These are phyloP conservation scores for Rutpela maculata DNA, from an alignment of 2,888 invertebrate genomes.

Conservation along the genomic window DNA sequence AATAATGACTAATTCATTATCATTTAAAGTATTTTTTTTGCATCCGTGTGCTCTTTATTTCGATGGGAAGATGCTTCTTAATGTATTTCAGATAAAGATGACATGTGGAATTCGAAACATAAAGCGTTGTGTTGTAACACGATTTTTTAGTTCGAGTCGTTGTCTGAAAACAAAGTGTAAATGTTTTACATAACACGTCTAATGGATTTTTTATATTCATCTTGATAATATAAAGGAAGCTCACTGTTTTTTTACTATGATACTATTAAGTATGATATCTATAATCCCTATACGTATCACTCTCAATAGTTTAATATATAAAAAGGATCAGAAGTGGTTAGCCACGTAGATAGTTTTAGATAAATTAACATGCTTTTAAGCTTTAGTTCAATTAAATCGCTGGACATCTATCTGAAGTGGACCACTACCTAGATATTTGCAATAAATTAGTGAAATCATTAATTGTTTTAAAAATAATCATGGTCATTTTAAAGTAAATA, in stretches of 20 bases:
- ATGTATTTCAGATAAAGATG: conserved; percentile 13
- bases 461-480: too few species aligned
- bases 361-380: background rate
- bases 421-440: too few species aligned
- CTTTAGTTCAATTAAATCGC: background rate
- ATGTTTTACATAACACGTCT: conserved; percentile 19
- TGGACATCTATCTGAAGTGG: too few species aligned
- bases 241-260: background rate
- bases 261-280: background rate
- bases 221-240: background rate
- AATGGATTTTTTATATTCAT: conserved; percentile 33
- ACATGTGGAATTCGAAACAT: conserved; percentile 13
- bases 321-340: background rate
- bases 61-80: conserved; percentile 8
- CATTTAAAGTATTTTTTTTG: conserved; percentile 26
- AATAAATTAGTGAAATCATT: too few species aligned
- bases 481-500: too few species aligned
- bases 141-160: conserved; percentile 12
- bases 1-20: conserved; percentile 35
- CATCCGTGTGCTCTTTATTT: conserved; percentile 14
- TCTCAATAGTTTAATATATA: background rate
- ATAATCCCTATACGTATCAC: background rate
- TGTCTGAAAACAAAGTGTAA: conserved; percentile 12
- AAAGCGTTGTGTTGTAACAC: conserved; percentile 26
- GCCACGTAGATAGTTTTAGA: background rate